These are phyloP conservation scores for Hydractinia echinata DNA, from an alignment of 30 jellyfish, hydroid and myxozoan species.

Conservation along the genomic window DNA sequence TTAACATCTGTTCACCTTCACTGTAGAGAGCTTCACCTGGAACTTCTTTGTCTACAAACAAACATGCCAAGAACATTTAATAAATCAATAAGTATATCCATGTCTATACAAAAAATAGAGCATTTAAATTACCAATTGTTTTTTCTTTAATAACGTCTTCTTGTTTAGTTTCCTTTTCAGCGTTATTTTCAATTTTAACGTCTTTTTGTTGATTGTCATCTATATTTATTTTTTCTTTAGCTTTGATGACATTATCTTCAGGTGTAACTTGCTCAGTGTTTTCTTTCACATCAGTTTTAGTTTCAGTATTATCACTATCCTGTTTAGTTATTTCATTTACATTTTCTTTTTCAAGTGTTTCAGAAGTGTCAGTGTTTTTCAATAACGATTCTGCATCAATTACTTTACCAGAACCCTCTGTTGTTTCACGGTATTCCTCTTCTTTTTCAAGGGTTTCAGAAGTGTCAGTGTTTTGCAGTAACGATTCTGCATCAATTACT, in stretches of 20 bases:
- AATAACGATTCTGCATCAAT: neutral
- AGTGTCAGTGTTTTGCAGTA: too few species aligned
- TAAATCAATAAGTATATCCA: neutral
- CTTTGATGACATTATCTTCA: neutral
- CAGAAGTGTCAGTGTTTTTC: neutral
- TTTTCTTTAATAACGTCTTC: too few species aligned
- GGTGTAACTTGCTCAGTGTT: neutral
- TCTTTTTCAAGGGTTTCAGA: neutral
- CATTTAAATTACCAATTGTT: too few species aligned
- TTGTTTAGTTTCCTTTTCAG: too few species aligned
- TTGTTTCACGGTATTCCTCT: neutral
- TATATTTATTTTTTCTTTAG: neutral
- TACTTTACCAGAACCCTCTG: neutral
- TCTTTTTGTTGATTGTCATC: neutral
- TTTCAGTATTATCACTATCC: neutral
- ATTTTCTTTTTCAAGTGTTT: neutral
- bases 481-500: too few species aligned
- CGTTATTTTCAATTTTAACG: too few species aligned
- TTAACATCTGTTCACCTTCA: conserved; percentile 49
- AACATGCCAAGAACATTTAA: neutral
- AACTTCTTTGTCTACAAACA: neutral
- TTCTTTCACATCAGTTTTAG: neutral
- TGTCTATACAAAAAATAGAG: neutral
- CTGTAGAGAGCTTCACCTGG: conserved; percentile 20
- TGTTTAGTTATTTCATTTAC: neutral